These are phyloP conservation scores for Corvus cornix DNA, from an alignment of 2,113 vertebrate species.

Conservation along the genomic window DNA sequence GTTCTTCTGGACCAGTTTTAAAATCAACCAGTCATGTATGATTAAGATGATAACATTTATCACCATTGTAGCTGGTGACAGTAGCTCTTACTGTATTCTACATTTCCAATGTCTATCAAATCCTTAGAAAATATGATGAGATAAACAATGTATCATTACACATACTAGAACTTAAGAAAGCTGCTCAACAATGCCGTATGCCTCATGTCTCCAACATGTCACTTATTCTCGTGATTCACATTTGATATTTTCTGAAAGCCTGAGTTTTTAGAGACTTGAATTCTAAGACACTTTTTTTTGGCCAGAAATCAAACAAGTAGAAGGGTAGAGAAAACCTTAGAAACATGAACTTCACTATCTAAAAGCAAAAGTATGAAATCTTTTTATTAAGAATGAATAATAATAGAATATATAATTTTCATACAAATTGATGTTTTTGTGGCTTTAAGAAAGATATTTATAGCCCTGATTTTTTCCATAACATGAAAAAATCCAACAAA, in stretches of 20 bases:
- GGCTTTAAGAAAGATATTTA: background rate
- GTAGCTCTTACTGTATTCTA: background rate
- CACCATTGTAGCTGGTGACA: conserved; percentile 27
- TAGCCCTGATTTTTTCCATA: background rate
- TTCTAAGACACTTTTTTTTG: background rate
- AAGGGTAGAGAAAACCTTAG: background rate
- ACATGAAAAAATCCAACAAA: background rate
- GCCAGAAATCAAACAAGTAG: background rate
- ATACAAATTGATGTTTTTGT: background rate
- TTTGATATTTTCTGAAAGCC: background rate
- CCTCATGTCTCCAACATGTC: background rate
- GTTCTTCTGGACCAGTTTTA: background rate
- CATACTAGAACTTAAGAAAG: background rate
- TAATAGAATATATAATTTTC: background rate
- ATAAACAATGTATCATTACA: conserved; percentile 17
- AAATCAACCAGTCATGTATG: conserved; percentile 5
- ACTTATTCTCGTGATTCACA: conserved; percentile 12
- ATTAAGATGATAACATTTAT: conserved; percentile 36
- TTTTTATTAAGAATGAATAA: background rate
- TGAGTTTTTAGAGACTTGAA: background rate
- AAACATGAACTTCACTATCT: background rate
- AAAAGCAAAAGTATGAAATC: background rate
- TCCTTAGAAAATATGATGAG: background rate
- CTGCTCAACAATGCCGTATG: background rate
- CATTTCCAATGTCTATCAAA: background rate